A percentile compares a stretch with the other conserved stretches of the same genome.
Conservation (phyloP, 2,113 vertebrate species). For the Tachysurus vachellii region DNA sequence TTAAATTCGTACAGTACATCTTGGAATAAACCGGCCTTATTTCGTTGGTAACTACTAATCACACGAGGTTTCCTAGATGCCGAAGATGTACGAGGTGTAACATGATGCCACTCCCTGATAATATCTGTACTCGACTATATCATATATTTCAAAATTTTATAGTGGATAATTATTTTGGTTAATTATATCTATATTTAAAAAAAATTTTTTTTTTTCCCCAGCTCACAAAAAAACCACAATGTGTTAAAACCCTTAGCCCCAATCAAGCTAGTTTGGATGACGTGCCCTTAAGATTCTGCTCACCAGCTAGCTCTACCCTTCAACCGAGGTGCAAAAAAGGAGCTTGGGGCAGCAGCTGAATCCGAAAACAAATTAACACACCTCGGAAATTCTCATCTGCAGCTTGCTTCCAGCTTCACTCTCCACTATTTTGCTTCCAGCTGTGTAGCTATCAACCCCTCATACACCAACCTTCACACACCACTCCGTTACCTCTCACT, state of each 20-base stretch:
- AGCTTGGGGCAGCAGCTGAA: background rate
- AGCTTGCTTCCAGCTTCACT: background rate
- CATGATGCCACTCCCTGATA: background rate
- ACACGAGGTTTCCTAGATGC: background rate
- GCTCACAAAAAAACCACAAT: background rate
- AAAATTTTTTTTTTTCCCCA: background rate
- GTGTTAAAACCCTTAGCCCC: background rate
- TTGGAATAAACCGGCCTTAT: background rate
- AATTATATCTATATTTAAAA: background rate
- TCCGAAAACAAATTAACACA: background rate
- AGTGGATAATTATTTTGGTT: background rate
- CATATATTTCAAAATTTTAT: no score
- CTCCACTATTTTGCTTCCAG: background rate
- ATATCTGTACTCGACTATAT: background rate
- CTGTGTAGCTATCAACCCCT: background rate
- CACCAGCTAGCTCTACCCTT: background rate
- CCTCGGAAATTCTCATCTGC: background rate
- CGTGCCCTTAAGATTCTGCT: background rate
- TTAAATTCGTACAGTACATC: background rate
- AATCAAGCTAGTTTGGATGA: background rate
- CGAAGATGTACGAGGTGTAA: background rate
- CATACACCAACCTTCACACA: background rate
- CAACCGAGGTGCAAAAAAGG: background rate
- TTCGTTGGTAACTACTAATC: background rate
- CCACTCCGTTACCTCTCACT: slow-evolving; percentile 48